A percentile compares a stretch with the other conserved stretches of the same genome.
phyloP scores from a whole-genome alignment of 2,888 invertebrate genomes.

The Notodonta dromedarius region DNA sequence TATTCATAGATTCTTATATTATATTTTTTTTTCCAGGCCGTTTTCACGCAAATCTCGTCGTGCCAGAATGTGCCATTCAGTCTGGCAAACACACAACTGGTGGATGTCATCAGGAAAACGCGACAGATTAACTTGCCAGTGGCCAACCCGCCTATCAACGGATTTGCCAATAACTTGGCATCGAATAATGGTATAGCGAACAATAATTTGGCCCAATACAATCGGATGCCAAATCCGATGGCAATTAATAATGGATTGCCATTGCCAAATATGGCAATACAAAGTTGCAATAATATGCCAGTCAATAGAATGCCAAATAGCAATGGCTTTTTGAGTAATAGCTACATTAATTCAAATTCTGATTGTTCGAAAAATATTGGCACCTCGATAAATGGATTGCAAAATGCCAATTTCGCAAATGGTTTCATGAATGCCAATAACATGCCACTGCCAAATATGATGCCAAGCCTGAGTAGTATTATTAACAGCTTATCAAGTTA shows the following conservation, averaged over 20 bases:
- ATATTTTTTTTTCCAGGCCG: slow-evolving; percentile 47
- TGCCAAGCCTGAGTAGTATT: background rate
- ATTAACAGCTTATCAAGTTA: slow-evolving; percentile 1
- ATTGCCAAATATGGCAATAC: slow-evolving; percentile 4
- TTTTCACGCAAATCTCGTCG: slow-evolving; percentile 33
- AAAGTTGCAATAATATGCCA: slow-evolving; percentile 6
- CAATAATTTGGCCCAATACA: slow-evolving; percentile 6
- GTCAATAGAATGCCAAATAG: slow-evolving; percentile 9
- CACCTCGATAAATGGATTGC: background rate
- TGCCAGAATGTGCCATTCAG: slow-evolving; percentile 23
- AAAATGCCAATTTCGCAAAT: slow-evolving; percentile 5
- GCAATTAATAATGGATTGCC: slow-evolving; percentile 13
- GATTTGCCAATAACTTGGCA: background rate
- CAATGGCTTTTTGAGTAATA: slow-evolving; percentile 11
- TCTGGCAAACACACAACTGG: slow-evolving; percentile 1
- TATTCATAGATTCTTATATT: too few relatives aligned
- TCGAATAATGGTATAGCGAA: slow-evolving; percentile 7
- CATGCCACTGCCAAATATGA: background rate
- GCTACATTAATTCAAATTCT: background rate
- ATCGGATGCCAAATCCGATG: slow-evolving; percentile 7
- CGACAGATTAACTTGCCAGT: slow-evolving; percentile 16
- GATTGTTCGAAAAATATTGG: background rate
- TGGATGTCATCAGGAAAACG: slow-evolving; percentile 10
- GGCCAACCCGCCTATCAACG: slow-evolving; percentile 7
- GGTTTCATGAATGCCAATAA: slow-evolving; percentile 11